These are phyloP conservation scores for Tetrapedia diversipes DNA, from an alignment of 2,888 invertebrate genomes.

Conservation along the genomic window DNA sequence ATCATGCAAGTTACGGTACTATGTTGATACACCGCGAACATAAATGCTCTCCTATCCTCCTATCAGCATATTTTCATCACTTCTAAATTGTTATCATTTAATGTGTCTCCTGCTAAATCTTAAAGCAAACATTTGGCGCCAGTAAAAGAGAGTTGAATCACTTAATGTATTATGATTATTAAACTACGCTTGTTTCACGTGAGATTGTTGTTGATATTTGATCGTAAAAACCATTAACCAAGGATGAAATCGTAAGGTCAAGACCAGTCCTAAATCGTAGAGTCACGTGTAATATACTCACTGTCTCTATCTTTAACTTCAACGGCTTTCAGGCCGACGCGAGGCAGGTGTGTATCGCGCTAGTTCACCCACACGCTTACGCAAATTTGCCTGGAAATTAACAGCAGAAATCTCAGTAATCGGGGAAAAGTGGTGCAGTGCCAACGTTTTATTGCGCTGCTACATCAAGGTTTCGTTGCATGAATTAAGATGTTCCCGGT, in stretches of 20 bases:
- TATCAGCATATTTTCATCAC: slow-evolving; percentile 28
- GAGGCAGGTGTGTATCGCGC: not conserved
- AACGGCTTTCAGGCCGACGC: not conserved
- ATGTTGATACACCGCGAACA: slow-evolving; percentile 7
- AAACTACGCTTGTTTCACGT: not conserved
- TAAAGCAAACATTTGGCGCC: slow-evolving; percentile 45
- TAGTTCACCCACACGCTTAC: not conserved
- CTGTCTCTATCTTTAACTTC: slow-evolving; percentile 1
- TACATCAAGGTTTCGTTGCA: not conserved
- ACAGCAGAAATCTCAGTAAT: slow-evolving; percentile 4
- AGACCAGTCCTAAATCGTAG: not conserved
- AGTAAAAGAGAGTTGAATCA: not conserved
- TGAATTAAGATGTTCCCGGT: slow-evolving; percentile 15
- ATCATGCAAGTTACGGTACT: not conserved
- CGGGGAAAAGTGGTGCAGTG: slow-evolving; percentile 15
- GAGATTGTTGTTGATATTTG: slow-evolving; percentile 54
- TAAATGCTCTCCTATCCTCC: slow-evolving; percentile 26
- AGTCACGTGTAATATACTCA: too few relatives aligned
- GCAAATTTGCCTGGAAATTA: slow-evolving; percentile 28
- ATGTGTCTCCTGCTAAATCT: slow-evolving; percentile 48
- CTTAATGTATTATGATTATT: slow-evolving; percentile 8
- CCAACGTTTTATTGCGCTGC: slow-evolving; percentile 48
- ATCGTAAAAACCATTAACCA: slow-evolving; percentile 48
- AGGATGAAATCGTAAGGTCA: slow-evolving; percentile 30
- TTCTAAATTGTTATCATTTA: slow-evolving; percentile 52